A percentile compares a stretch with the other conserved stretches of the same genome.
These are phyloP conservation scores for Oscheius myriophilus DNA, from an alignment of 2,888 invertebrate genomes.

Conservation along the genomic window DNA sequence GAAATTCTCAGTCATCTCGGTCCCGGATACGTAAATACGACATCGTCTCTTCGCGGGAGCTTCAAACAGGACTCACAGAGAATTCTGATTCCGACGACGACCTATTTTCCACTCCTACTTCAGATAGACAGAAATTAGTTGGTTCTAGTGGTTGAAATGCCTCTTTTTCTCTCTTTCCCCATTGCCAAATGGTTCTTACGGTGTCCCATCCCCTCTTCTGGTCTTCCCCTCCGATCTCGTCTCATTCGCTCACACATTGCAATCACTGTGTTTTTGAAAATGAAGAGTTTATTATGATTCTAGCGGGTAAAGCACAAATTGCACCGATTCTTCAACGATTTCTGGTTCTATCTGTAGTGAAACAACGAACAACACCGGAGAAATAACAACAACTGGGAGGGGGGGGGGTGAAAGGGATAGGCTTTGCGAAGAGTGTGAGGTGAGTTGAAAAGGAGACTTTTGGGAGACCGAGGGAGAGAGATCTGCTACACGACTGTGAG, in stretches of 20 bases:
- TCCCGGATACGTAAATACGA: conserved; percentile 31
- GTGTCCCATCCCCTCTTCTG: neutral
- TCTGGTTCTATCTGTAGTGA: neutral
- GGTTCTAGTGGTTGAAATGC: neutral
- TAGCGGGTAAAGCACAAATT: conserved; percentile 27
- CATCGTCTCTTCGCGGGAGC: conserved; percentile 27
- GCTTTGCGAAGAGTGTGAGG: neutral
- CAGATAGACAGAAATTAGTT: conserved; percentile 28
- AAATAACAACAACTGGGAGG: neutral
- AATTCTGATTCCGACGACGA: conserved; percentile 33
- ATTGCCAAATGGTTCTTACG: neutral
- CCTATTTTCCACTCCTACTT: conserved; percentile 13
- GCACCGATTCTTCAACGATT: conserved; percentile 6
- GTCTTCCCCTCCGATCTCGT: neutral
- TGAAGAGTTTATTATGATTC: conserved; percentile 9
- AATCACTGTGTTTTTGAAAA: neutral
- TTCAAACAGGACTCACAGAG: conserved; percentile 29
- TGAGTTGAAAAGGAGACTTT: conserved; percentile 3
- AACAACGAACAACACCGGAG: conserved; percentile 8
- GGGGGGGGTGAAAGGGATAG: neutral
- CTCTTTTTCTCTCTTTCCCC: neutral
- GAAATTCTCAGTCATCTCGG: conserved; percentile 15
- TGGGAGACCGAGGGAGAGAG: conserved; percentile 5
- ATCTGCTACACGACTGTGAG: neutral
- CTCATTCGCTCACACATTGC: neutral